These are phyloP conservation scores for Caenorhabditis japonica DNA, from an alignment of 2,888 invertebrate species.

Conservation along the genomic window DNA sequence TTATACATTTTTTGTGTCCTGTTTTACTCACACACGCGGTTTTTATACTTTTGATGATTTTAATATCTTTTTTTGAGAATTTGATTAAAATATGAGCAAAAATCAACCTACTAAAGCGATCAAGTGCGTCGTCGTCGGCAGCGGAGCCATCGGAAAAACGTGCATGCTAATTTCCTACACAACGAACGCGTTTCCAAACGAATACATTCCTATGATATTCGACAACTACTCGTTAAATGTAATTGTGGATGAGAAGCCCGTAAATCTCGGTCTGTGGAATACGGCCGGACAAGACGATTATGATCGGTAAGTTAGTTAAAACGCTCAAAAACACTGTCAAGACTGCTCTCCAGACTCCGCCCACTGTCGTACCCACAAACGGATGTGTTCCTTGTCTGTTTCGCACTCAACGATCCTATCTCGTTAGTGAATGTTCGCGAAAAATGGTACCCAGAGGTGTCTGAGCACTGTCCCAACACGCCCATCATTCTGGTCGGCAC, in stretches of 20 bases:
- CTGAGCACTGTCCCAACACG: constrained; percentile 99
- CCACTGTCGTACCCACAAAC: constrained; percentile 71
- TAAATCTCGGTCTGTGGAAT: constrained; percentile 72
- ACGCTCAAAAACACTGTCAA: too few species aligned
- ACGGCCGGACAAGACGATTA: constrained; percentile 76
- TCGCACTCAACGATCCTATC: constrained; percentile 97
- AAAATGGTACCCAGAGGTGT: constrained; percentile 99
- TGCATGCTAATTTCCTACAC: constrained; percentile 96
- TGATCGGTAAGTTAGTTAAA: too few species aligned
- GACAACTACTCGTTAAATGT: constrained; percentile 76
- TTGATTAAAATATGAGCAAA: too few species aligned
- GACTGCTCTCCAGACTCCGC: constrained; percentile 58
- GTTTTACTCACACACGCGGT: too few species aligned
- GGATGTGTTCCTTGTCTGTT: constrained; percentile 85
- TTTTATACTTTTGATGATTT: too few species aligned
- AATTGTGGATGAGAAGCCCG: constrained; percentile 76
- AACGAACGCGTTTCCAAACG: constrained; percentile 99
- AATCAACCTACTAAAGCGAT: too few species aligned
- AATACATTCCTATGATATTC: constrained; percentile 95
- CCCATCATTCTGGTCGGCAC: constrained; percentile 98
- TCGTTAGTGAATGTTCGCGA: constrained; percentile 99
- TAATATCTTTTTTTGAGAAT: too few species aligned
- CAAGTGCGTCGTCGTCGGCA: constrained; percentile 95
- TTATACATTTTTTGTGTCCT: too few species aligned
- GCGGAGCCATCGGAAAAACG: constrained; percentile 84